phyloP scores from a whole-genome alignment of 1,140 invertebrate species.

The Magallana angulata region DNA sequence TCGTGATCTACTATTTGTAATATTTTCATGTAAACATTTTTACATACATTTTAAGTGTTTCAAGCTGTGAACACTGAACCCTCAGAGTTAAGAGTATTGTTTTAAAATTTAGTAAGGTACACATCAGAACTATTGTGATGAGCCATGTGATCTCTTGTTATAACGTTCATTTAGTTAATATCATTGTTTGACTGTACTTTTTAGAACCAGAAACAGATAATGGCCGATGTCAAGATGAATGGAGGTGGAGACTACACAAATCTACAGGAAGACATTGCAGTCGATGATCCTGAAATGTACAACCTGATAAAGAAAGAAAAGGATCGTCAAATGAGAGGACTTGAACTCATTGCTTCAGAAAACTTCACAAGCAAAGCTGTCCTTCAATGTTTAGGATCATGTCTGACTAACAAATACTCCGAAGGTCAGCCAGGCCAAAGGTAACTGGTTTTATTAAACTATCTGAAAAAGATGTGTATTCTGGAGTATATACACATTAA shows the following conservation, averaged over 20 bases:
- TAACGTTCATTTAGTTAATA: too few species aligned
- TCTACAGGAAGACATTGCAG: constrained; percentile 72
- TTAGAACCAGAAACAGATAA: background rate
- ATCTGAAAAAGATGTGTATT: background rate
- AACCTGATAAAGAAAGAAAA: constrained; percentile 93
- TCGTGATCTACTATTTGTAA: too few species aligned
- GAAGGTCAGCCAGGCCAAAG: constrained; percentile 81
- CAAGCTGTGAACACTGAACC: too few species aligned
- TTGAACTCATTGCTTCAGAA: constrained; percentile 86
- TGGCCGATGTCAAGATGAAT: constrained; percentile 28
- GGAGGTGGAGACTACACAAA: constrained; percentile 53
- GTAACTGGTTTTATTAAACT: constrained; percentile 54
- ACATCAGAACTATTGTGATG: too few species aligned
- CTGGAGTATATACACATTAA: too few species aligned
- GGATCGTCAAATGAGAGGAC: constrained; percentile 88
- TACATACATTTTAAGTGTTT: too few species aligned
- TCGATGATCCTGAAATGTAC: constrained; percentile 91
- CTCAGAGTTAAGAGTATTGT: too few species aligned
- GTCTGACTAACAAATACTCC: constrained; percentile 98
- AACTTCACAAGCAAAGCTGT: constrained; percentile 97
- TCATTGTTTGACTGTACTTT: too few species aligned
- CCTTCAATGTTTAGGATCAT: constrained; percentile 93
- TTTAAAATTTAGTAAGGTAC: too few species aligned
- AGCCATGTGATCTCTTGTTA: too few species aligned
- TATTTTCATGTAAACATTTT: too few species aligned